Evolutionary conservation across 1,140 invertebrate genomes (phyloP), one percentile per base, ranked within the genome.

Genomic region (Cyclina sinensis): DNA sequence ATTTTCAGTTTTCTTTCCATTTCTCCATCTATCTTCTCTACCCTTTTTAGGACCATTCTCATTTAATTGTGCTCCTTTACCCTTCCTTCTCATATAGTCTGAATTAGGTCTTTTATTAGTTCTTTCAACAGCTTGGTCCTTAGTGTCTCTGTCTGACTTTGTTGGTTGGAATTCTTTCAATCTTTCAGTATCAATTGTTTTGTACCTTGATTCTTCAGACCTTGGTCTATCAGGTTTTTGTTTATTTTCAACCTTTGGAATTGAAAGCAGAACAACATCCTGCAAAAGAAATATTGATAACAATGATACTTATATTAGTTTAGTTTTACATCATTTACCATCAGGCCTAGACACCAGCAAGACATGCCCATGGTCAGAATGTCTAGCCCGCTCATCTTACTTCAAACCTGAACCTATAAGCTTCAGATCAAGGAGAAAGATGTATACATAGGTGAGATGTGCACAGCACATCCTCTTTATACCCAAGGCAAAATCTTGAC

Each of bases 241-340:
- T 76, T 76, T 76, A 16, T 1, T 43, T 73, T 37, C 68, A 73
- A 21, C 21, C 35, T 73, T 73, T 16, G 73, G 73, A 46, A 51
- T 39, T 24, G 37, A 0, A 27, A 76, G 51, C 16, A 76, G 5
- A 46, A 76, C 43, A 12, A 39, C 32, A 24, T 76, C 73, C 73
- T 76, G 43, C 24, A 76, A 76, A 27, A 37, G 35, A 70, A 70
- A 70, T 30, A n/a, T n/a, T n/a, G n/a, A n/a, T n/a, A n/a, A n/a
- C n/a, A n/a, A n/a, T n/a, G n/a, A n/a, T n/a, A n/a, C n/a, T n/a
- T n/a, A n/a, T n/a, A n/a, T n/a, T n/a, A n/a, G n/a, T n/a, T n/a
- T n/a, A n/a, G n/a, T n/a, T n/a, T n/a, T n/a, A n/a, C n/a, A n/a
- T n/a, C n/a, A n/a, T n/a, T n/a, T n/a, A n/a, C n/a, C n/a, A n/a